These are phyloP conservation scores for Sinosuthora webbiana DNA, from an alignment of 2,113 vertebrate genomes.

Conservation along the genomic window DNA sequence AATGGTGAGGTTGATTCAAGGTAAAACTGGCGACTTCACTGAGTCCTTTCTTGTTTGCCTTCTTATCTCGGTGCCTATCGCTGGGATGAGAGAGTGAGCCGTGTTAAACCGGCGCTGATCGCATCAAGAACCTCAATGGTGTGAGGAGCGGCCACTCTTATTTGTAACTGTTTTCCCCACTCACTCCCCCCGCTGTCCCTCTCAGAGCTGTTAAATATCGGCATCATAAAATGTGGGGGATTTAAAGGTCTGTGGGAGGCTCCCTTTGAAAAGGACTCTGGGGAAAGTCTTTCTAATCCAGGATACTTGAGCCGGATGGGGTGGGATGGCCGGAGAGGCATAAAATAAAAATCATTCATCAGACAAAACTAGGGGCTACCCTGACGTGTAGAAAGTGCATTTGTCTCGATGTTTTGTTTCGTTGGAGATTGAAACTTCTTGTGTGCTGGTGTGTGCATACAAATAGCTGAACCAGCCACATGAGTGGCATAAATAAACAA, in stretches of 20 bases:
- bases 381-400: background rate
- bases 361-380: conserved; percentile 38
- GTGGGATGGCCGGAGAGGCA: conserved; percentile 65
- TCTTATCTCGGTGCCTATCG: background rate
- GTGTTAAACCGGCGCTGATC: background rate
- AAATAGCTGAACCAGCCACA: background rate
- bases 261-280: conserved; percentile 73
- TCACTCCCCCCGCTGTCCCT: background rate
- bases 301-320: conserved; percentile 72
- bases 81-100: background rate
- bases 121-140: background rate
- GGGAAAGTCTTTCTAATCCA: conserved; percentile 69
- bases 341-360: conserved; percentile 64
- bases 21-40: background rate
- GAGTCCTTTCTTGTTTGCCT: background rate
- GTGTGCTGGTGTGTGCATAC: background rate
- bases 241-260: conserved; percentile 73
- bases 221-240: conserved; percentile 65
- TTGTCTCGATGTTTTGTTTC: background rate
- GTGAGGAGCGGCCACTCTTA: background rate
- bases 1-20: background rate
- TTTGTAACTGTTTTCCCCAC: background rate
- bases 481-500: conserved; percentile 51
- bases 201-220: conserved; percentile 61
- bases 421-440: background rate